Base-by-base conservation (phyloP, 1,140 invertebrate species). In the Panagrolaimus sp. region DNA sequence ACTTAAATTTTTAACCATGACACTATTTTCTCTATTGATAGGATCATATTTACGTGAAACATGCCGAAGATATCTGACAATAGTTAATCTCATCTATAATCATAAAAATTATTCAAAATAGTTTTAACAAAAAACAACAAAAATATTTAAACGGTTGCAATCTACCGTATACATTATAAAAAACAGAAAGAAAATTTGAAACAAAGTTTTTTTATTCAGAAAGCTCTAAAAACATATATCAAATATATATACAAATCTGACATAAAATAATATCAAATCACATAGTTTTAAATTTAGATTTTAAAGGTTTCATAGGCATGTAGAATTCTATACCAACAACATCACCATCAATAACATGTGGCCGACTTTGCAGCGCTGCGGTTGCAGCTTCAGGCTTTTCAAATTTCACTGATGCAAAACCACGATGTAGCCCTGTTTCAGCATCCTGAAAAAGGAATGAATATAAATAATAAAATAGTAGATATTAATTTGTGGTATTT, bases 321-420 rank as follows among this genome's bases (percentile, higher is more conserved):
- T 71, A 78, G 16, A 71, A 65, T 45, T 77, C 76, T 25, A 77
- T 62, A 23, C 70, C 74, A 16, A 80, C 78, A 57, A 74, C 25
- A 67, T 74, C 74, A 38, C 80, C 80, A 69, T 81, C 80, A 46
- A 81, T 81, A 44, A 81, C 72, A 45, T 81, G 79, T 14, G 81
- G 79, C 23, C 72, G 57, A 62, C 71, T 66, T 45, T 80, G 71
- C 11, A 81, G 68, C 9, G 80, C 79, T 11, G 42, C 63, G 11
- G 68, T 67, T 25, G 74, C 80, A 45, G 71, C 51, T 23, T 81
- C 73, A 9, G 72, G 62, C 11, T 65, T 68, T 16, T 62, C 68
- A 70, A 81, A 81, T 5, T 68, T 82, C 23, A 81, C 53, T 3
- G 74, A 74, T 11, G 80, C 79, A 64, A 80, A 83, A 0, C 79